phyloP scores from a whole-genome alignment of 1,140 invertebrate species.

The Nixonia krombeini region DNA sequence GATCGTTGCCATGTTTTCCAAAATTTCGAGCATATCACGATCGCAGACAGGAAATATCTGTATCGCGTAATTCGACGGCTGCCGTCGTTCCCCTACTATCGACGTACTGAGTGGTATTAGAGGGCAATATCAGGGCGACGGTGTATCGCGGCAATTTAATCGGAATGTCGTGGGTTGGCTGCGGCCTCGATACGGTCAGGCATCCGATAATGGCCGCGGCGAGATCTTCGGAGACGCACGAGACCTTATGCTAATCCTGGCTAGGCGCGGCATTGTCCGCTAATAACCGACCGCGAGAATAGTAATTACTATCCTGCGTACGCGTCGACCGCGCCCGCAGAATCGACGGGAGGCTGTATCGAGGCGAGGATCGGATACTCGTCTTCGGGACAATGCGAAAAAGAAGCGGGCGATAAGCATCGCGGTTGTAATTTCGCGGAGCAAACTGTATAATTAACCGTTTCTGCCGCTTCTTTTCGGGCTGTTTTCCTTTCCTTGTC shows the following conservation, averaged over 20 bases:
- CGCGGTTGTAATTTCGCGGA: conserved; percentile 23
- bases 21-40: conserved; percentile 23
- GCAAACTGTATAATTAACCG: too few relatives aligned
- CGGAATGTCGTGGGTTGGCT: conserved; percentile 40
- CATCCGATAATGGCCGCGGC: conserved; percentile 43
- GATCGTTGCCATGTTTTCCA: conserved; percentile 14
- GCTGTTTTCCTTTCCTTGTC: too few relatives aligned
- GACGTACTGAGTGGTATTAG: conserved; percentile 34
- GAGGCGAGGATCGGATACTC: too few relatives aligned
- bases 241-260: conserved; percentile 60
- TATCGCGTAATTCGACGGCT: conserved; percentile 47
- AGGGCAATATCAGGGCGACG: conserved; percentile 34
- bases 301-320: conserved; percentile 41
- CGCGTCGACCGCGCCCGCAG: conserved; percentile 9
- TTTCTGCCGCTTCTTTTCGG: too few relatives aligned
- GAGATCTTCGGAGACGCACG: conserved; percentile 48
- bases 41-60: conserved; percentile 31
- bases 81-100: too few relatives aligned
- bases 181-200: conserved; percentile 6
- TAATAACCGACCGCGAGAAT: conserved; percentile 52
- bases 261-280: conserved; percentile 57
- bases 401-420: too few relatives aligned
- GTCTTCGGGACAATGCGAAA: too few relatives aligned
- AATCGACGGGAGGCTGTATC: too few relatives aligned
- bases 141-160: conserved; percentile 47